Evolutionary conservation across 2,797 vertebrate species (phyloP).

Genomic region (Enteromius treurensis): DNA sequence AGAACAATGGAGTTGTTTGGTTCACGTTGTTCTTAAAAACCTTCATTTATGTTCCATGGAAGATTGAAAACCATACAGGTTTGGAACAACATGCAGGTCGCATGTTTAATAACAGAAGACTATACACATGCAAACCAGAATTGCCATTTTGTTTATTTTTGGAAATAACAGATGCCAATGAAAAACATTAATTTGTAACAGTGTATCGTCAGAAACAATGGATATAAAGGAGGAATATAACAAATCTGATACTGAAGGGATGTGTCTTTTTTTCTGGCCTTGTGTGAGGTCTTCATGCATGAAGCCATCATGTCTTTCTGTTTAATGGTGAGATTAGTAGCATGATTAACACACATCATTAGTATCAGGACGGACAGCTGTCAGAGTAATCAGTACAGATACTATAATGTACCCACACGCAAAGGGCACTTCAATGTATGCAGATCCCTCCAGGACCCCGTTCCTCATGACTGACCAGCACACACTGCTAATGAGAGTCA

Average conservation of each 20-base stretch:
- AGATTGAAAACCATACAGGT: background rate
- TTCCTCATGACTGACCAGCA: constrained; percentile 34
- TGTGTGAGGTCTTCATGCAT: background rate
- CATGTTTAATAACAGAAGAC: background rate
- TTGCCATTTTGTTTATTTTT: background rate
- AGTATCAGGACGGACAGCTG: background rate
- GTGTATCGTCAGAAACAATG: background rate
- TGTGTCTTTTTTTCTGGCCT: background rate
- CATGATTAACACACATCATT: background rate
- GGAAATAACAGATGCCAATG: background rate
- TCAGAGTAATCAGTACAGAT: background rate
- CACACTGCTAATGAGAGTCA: no score
- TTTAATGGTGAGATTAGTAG: constrained; percentile 60
- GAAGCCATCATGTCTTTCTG: no score
- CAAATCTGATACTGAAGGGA: background rate
- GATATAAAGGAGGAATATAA: background rate
- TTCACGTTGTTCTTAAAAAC: background rate
- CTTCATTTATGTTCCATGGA: background rate
- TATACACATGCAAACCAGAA: background rate
- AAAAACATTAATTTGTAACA: background rate
- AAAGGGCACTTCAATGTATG: constrained; percentile 2
- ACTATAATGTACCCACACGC: constrained; percentile 7
- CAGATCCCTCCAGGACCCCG: background rate
- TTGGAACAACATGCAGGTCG: background rate
- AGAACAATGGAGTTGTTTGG: background rate